Base-by-base conservation (phyloP, 2,797 vertebrate species). In the Prunella strophiata region DNA sequence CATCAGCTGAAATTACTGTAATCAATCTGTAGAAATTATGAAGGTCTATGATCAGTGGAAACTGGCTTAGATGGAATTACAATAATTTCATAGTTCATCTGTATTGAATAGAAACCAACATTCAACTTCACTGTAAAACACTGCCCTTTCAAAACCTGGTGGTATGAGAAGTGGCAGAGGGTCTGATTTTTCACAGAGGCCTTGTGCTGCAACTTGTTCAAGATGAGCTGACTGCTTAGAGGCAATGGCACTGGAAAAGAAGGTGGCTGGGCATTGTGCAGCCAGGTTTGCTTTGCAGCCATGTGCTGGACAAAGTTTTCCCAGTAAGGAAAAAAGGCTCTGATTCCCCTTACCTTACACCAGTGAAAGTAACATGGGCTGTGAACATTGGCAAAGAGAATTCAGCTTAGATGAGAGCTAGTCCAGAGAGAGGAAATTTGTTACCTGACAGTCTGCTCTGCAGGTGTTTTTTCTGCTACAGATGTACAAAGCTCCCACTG, bases 391-490 rank as follows among this genome's bases (percentile, higher is more conserved):
- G 63, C 5, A 18, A 59, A 90, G 50, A 86, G 52, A 70, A 90
- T 63, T 62, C 76, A 73, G 55, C 16, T 79, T 71, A 67, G 55
- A 67, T 54, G 58, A 48, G 66, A 88, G 32, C 15, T 90, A 61
- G 45, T 76, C 88, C 67, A 85, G 74, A 67, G 76, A 92, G 30
- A 88, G 14, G 74, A 82, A 91, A 88, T 71, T 65, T 88, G 71
- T 91, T 80, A 94, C 55, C 74, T 79, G 85, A 79, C 88, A 91
- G 57, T 79, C 79, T 73, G 32, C 32, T 90, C 85, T 90, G 87
- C 74, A 81, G 91, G 77, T 91, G 76, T 79, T 88, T 86, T 63
- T 82, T 73, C 59, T 88, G 14, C 54, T 82, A 82, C 77, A 94
- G 67, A 82, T 82, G 77, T 79, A 87, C 52, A 77, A 87, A 95